Conservation (phyloP, 2,113 vertebrate genomes). For the Podilymbus podiceps region DNA sequence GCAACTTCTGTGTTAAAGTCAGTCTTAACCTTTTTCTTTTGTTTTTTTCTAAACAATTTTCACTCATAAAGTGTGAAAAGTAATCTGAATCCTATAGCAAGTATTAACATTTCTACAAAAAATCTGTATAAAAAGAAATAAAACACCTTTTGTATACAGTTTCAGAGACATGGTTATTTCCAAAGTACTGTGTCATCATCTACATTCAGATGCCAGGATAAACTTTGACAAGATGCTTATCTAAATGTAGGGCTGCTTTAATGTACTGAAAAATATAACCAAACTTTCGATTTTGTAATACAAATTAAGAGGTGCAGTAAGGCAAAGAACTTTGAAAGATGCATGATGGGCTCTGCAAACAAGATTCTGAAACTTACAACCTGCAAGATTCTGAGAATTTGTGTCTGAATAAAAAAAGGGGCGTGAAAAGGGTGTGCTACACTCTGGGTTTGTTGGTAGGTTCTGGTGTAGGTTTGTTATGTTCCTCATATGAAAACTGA, state of each 20-base stretch:
- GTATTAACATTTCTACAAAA: background rate
- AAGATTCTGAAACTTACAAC: background rate
- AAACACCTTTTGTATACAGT: fast-evolving
- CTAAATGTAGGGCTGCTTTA: background rate
- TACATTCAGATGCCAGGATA: background rate
- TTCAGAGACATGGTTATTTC: background rate
- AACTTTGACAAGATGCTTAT: background rate
- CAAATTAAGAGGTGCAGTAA: background rate
- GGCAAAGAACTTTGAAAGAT: background rate
- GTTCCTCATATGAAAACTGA: background rate
- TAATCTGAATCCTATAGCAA: background rate
- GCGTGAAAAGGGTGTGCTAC: background rate
- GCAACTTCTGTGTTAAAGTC: background rate
- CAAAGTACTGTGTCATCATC: background rate
- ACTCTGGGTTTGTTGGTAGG: background rate
- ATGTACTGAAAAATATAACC: background rate
- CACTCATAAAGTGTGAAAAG: background rate
- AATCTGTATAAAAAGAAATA: background rate
- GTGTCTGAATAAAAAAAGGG: background rate
- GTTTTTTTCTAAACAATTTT: background rate
- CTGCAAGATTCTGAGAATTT: background rate
- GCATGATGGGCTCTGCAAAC: background rate
- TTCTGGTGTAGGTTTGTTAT: background rate
- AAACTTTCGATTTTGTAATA: background rate
- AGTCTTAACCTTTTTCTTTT: background rate